phyloP scores from a whole-genome alignment of 2,888 invertebrate species.

The Plebejus anna region DNA sequence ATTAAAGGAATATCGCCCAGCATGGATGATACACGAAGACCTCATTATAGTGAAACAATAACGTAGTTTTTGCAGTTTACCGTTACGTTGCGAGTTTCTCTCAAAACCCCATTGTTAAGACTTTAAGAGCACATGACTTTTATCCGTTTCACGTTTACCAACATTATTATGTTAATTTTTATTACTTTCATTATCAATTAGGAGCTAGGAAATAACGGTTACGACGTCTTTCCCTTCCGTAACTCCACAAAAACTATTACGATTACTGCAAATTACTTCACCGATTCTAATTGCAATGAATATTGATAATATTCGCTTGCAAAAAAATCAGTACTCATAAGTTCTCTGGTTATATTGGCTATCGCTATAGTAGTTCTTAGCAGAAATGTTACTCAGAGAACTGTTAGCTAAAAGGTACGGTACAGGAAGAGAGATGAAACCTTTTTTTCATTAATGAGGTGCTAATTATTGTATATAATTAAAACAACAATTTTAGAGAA shows the following conservation, averaged over 20 bases:
- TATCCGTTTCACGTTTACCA: conserved; percentile 10
- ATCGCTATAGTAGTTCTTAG: not conserved
- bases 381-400: no score
- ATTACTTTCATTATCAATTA: conserved; percentile 10
- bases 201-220: conserved; percentile 14
- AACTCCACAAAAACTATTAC: not conserved
- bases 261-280: conserved; percentile 9
- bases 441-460: not conserved
- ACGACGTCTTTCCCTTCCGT: conserved; percentile 5
- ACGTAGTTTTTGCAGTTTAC: conserved; percentile 11
- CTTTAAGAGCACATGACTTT: conserved; percentile 4
- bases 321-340: not conserved
- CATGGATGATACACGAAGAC: conserved; percentile 10
- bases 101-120: conserved; percentile 19
- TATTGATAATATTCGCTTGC: not conserved
- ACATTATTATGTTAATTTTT: conserved; percentile 1
- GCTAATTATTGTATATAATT: not conserved
- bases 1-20: not conserved
- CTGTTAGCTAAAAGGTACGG: no score
- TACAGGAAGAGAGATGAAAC: no score
- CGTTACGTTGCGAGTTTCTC: conserved; percentile 24
- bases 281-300: not conserved
- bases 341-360: not conserved
- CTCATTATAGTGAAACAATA: conserved; percentile 19
- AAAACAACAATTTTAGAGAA: not conserved